phyloP scores from a whole-genome alignment of 2,113 vertebrate genomes.

The Mellivora capensis region DNA sequence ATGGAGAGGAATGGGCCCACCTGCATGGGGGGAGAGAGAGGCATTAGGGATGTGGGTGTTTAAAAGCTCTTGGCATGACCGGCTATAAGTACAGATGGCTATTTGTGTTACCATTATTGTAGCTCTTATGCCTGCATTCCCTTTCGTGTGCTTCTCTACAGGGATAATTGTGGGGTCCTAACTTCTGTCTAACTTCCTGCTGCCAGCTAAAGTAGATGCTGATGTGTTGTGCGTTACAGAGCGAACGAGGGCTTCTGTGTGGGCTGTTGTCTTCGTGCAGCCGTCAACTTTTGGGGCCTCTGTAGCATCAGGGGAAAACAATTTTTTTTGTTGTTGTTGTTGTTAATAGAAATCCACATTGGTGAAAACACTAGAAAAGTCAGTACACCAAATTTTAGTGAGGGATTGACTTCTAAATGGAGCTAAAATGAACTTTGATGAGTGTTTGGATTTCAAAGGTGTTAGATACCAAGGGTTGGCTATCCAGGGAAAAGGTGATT shows the following conservation, averaged over 20 bases:
- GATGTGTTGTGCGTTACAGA: slow-evolving; percentile 22
- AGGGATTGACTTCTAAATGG: not conserved
- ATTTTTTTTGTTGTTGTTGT: not conserved
- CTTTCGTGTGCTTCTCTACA: slow-evolving; percentile 46
- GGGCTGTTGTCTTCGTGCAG: not conserved
- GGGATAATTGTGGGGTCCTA: slow-evolving; percentile 68
- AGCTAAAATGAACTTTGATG: not conserved
- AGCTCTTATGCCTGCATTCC: slow-evolving; percentile 46
- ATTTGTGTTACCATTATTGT: slow-evolving; percentile 60
- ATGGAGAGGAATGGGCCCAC: slow-evolving; percentile 61
- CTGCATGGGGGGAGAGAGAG: slow-evolving; percentile 37
- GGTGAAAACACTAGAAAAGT: slow-evolving; percentile 4
- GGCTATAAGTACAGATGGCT: slow-evolving; percentile 36
- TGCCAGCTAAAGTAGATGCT: slow-evolving; percentile 59
- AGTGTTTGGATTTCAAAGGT: slow-evolving; percentile 30
- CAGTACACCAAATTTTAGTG: not conserved
- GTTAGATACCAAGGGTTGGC: not conserved
- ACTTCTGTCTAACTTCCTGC: slow-evolving; percentile 49
- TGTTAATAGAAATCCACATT: not conserved
- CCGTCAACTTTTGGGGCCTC: not conserved
- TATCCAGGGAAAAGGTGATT: slow-evolving; percentile 7
- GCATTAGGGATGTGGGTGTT: slow-evolving; percentile 61
- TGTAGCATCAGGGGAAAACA: not conserved
- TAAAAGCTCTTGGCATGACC: slow-evolving; percentile 53
- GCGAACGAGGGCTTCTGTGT: slow-evolving; percentile 23